Percentiles rank a stretch among this genome's conserved stretches.
These are phyloP conservation scores for Poicephalus gulielmi DNA, from an alignment of 2,113 vertebrate species.

Conservation along the genomic window DNA sequence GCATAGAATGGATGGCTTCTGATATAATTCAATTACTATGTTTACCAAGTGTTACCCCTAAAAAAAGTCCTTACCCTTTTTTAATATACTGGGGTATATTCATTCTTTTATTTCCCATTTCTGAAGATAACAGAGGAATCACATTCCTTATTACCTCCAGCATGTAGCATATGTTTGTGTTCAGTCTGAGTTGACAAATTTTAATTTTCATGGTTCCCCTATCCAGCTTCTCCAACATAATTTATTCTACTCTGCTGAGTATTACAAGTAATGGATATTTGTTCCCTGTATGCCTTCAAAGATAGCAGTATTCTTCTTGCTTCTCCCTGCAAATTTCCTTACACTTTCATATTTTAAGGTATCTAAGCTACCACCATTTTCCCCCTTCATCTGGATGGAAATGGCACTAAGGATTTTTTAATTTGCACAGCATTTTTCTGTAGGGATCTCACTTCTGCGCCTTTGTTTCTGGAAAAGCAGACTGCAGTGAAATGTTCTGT, in stretches of 20 bases:
- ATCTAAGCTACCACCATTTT: background rate
- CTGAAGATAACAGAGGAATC: background rate
- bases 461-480: background rate
- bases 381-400: background rate
- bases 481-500: background rate
- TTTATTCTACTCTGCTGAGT: background rate
- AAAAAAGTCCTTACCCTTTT: background rate
- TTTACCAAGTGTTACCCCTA: background rate
- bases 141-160: background rate
- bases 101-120: background rate
- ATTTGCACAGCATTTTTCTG: background rate
- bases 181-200: background rate
- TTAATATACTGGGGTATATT: background rate
- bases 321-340: background rate
- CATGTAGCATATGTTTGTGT: background rate
- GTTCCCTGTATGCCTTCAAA: background rate
- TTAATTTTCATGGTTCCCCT: background rate
- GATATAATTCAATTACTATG: conserved; percentile 18
- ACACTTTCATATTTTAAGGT: background rate
- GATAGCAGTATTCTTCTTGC: background rate
- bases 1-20: background rate
- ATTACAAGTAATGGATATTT: background rate
- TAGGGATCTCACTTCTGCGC: background rate
- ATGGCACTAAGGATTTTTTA: background rate
- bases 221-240: background rate